phyloP scores from a whole-genome alignment of 2,797 vertebrate species.

The Melanotaenia nigrans region DNA sequence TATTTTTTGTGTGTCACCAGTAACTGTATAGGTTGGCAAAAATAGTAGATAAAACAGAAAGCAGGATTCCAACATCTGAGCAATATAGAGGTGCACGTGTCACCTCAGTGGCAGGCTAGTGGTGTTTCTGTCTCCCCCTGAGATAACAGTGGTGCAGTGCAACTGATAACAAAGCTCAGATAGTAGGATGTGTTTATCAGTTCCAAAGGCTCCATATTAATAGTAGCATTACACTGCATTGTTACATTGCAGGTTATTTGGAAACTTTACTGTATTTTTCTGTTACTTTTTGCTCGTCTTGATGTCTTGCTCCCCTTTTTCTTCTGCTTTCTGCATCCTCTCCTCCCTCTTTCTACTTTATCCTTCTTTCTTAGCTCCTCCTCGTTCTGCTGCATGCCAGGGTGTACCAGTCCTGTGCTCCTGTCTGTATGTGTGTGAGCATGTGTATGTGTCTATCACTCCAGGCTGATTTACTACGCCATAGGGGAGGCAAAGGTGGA shows the following conservation, averaged over 20 bases:
- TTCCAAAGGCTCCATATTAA: conserved; percentile 58
- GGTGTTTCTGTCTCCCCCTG: conserved; percentile 59
- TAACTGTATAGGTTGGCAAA: not conserved
- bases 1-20: not conserved
- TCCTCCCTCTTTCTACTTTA: not conserved
- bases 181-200: conserved; percentile 67
- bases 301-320: conserved; percentile 7
- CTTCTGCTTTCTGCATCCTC: not conserved
- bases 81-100: conserved; percentile 50
- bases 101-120: conserved; percentile 61
- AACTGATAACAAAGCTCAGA: conserved; percentile 60
- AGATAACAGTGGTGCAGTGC: conserved; percentile 51
- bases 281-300: conserved; percentile 13
- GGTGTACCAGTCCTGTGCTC: conserved; percentile 27
- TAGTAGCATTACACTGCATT: conserved; percentile 53
- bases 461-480: conserved; percentile 65
- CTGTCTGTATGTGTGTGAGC: conserved; percentile 31
- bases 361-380: conserved; percentile 14
- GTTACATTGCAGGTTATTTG: conserved; percentile 29
- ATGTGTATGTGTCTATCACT: conserved; percentile 51
- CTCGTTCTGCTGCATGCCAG: conserved; percentile 46
- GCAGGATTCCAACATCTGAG: conserved; percentile 44
- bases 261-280: conserved; percentile 31
- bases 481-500: conserved; percentile 64
- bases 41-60: conserved; percentile 34